Evolutionary conservation across 2,113 vertebrate species (phyloP).

Genomic region (Parus major): DNA sequence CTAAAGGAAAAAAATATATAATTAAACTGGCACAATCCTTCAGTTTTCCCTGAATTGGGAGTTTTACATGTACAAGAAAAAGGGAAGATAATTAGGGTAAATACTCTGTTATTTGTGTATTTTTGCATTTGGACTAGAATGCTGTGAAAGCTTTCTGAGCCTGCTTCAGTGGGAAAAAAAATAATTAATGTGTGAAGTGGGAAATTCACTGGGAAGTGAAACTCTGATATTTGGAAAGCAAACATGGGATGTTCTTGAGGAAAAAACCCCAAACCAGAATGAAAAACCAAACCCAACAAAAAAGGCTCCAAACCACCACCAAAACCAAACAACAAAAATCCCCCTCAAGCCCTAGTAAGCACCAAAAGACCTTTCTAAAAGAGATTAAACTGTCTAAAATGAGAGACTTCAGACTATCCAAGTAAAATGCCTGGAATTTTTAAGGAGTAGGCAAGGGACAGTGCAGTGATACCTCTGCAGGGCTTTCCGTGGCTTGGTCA

Average conservation of each 20-base stretch:
- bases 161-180: not conserved
- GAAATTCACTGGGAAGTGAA: not conserved
- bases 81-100: not conserved
- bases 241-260: not conserved
- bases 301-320: not conserved
- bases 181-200: not conserved
- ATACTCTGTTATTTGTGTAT: too few relatives aligned
- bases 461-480: fast-evolving
- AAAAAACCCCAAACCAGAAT: not conserved
- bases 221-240: not conserved
- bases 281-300: not conserved
- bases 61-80: not conserved
- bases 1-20: not conserved
- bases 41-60: not conserved
- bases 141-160: not conserved
- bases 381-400: not conserved
- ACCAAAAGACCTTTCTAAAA: not conserved
- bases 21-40: not conserved
- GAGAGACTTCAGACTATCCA: not conserved
- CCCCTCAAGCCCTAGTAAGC: not conserved
- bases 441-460: fast-evolving
- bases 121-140: not conserved
- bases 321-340: not conserved
- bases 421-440: not conserved
- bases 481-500: not conserved